Percentiles rank a stretch among this genome's conserved stretches.
phyloP scores from a whole-genome alignment of 2,888 invertebrate species.

The Acrobasis suavella region DNA sequence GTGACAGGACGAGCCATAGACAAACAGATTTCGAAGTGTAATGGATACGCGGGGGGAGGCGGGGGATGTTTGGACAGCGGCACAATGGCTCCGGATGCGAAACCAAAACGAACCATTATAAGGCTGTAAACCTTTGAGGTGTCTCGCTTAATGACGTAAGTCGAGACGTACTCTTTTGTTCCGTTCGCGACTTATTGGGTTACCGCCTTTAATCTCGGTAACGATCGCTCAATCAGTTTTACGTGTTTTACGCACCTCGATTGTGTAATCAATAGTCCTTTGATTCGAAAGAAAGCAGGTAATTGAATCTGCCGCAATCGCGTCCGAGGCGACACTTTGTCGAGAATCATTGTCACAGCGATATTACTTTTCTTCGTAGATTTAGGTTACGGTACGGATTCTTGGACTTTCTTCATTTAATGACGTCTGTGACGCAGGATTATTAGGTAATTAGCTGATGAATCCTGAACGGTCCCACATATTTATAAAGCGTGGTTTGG shows the following conservation, averaged over 20 bases:
- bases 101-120: constrained; percentile 57
- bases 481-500: too few relatives aligned
- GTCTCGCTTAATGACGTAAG: constrained; percentile 71
- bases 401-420: too few relatives aligned
- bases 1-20: constrained; percentile 41
- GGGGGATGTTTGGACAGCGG: constrained; percentile 60
- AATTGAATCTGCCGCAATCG: constrained; percentile 47
- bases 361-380: background rate
- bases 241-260: constrained; percentile 35
- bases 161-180: constrained; percentile 69
- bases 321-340: background rate
- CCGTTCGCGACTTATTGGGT: constrained; percentile 66
- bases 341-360: background rate
- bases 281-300: constrained; percentile 57
- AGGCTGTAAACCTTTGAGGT: constrained; percentile 43
- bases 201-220: constrained; percentile 74
- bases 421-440: too few relatives aligned
- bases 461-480: too few relatives aligned
- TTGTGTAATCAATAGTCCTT: constrained; percentile 74
- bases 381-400: background rate
- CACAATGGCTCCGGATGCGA: constrained; percentile 65
- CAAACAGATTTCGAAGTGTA: constrained; percentile 40
- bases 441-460: too few relatives aligned
- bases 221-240: constrained; percentile 58
- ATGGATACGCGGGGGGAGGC: constrained; percentile 48